Evolutionary conservation across 2,888 invertebrate species (phyloP).

Genomic region (Abscondita cerata): DNA sequence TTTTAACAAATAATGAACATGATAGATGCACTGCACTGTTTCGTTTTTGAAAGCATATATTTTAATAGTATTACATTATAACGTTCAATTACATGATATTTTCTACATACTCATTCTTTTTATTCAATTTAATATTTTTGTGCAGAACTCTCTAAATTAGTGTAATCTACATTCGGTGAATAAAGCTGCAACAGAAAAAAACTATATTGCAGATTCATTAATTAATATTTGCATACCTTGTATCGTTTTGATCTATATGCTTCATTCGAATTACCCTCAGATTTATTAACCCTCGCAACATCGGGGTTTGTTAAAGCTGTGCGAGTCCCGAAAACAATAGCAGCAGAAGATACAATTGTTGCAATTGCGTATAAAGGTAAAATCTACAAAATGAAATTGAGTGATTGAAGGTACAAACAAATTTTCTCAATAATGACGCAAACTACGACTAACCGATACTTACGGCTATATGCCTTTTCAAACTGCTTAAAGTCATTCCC

Average conservation of each 20-base stretch:
- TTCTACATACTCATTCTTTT: not conserved
- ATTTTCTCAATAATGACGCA: no score
- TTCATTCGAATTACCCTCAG: conserved; percentile 83
- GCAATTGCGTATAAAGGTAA: conserved; percentile 83
- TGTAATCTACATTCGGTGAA: conserved; percentile 73
- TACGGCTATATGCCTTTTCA: conserved; percentile 83
- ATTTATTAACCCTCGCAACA: conserved; percentile 78
- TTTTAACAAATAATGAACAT: no score
- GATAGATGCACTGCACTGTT: no score
- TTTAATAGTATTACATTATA: not conserved
- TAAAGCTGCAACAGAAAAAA: conserved; percentile 69
- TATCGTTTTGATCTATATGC: conserved; percentile 81
- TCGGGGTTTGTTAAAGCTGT: conserved; percentile 82
- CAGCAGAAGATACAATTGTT: conserved; percentile 70
- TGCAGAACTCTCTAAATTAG: conserved; percentile 69
- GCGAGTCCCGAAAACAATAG: conserved; percentile 71
- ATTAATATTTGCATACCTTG: conserved; percentile 69
- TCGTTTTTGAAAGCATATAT: not conserved
- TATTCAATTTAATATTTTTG: conserved; percentile 67
- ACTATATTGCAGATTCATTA: conserved; percentile 9
- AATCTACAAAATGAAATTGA: conserved; percentile 63
- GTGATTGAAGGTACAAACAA: no score
- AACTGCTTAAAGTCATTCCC: conserved; percentile 70
- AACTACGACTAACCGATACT: conserved; percentile 58
- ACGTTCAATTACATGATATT: conserved; percentile 2